Percentiles rank a stretch among this genome's conserved stretches.
phyloP scores from a whole-genome alignment of 2,113 vertebrate species.

The Cnemophilus loriae region DNA sequence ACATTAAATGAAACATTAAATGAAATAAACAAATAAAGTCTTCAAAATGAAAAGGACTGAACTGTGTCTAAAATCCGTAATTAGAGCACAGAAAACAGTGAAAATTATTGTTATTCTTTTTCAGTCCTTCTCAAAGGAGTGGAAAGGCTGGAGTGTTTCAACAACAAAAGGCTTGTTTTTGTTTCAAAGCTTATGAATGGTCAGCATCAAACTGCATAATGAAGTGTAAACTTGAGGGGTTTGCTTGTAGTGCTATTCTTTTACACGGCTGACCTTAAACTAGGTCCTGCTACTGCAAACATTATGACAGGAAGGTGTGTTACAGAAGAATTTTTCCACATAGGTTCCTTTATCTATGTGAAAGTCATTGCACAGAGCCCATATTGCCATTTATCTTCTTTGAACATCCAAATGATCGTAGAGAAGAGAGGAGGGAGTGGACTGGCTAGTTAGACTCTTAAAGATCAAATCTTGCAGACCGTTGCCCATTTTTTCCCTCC shows the following conservation, averaged over 20 bases:
- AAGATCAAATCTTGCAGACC: background rate
- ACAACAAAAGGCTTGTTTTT: background rate
- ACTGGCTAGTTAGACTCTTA: too few species aligned
- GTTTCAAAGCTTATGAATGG: background rate
- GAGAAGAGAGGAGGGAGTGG: background rate
- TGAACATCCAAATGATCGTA: background rate
- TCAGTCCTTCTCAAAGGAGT: background rate
- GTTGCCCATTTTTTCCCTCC: background rate
- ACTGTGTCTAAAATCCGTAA: background rate
- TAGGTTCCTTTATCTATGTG: background rate
- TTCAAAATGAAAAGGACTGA: background rate
- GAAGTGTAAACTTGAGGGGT: background rate
- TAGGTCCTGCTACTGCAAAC: background rate
- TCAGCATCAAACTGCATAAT: background rate
- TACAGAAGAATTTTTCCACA: background rate
- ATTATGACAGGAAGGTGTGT: background rate
- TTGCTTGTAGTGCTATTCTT: background rate
- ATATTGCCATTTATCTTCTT: background rate
- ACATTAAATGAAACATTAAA: too few species aligned
- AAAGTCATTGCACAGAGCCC: background rate
- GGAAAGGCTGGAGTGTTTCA: background rate
- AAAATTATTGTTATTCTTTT: background rate
- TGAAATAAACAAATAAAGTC: background rate
- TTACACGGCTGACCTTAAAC: background rate
- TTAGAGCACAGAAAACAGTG: background rate